These are phyloP conservation scores for Psettodes erumei DNA, from an alignment of 2,113 vertebrate species.

Conservation along the genomic window DNA sequence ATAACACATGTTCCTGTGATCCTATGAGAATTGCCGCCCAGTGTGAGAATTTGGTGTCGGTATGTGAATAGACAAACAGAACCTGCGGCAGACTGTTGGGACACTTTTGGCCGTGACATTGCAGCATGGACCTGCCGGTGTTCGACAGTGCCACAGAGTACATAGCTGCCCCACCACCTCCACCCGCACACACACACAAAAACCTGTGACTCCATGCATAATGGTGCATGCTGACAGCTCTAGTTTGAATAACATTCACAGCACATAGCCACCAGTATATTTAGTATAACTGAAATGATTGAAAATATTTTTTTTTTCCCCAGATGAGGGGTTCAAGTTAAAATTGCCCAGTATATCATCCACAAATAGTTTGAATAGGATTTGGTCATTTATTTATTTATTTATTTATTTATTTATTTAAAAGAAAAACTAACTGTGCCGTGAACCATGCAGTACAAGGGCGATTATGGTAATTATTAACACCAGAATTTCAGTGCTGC, in stretches of 20 bases:
- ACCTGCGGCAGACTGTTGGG: slow-evolving; percentile 32
- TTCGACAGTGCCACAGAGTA: slow-evolving; percentile 21
- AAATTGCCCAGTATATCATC: background rate
- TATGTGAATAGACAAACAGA: background rate
- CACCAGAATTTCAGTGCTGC: background rate
- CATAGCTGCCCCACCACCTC: slow-evolving; percentile 1
- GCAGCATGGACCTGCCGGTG: slow-evolving; percentile 17
- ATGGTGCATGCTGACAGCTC: background rate
- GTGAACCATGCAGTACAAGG: background rate
- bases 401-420: too few species aligned
- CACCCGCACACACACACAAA: too few species aligned
- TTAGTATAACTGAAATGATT: background rate
- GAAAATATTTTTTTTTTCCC: background rate
- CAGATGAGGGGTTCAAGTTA: background rate
- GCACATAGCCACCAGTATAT: slow-evolving; percentile 9
- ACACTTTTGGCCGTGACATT: slow-evolving; percentile 5
- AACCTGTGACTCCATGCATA: slow-evolving; percentile 10
- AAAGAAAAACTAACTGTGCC: background rate
- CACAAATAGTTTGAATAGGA: background rate
- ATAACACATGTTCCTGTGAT: slow-evolving; percentile 29
- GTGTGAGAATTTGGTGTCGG: slow-evolving; percentile 2
- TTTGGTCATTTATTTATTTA: background rate
- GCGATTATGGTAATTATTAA: slow-evolving; percentile 7
- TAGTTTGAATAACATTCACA: slow-evolving; percentile 15
- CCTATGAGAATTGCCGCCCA: background rate